Conservation (phyloP, 2,113 vertebrate genomes). For the Mesembrinibis cayennensis region DNA sequence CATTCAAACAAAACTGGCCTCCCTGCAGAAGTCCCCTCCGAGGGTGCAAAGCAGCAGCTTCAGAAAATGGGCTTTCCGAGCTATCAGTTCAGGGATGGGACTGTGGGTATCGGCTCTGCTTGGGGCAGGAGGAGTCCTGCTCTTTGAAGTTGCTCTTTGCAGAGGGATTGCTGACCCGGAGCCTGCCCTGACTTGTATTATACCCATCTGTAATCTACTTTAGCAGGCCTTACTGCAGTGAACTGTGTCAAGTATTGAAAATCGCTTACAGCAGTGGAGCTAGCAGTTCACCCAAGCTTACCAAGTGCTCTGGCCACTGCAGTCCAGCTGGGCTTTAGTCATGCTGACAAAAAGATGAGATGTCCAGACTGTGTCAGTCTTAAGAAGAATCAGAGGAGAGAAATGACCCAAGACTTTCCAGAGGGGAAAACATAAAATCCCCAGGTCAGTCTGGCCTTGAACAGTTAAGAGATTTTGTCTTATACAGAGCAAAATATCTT, state of each 20-base stretch:
- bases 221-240: constrained; percentile 28
- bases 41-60: neutral
- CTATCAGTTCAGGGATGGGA: neutral
- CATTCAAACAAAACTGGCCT: neutral
- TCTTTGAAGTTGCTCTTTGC: neutral
- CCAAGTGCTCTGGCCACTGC: neutral
- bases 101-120: neutral
- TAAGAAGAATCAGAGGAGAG: neutral
- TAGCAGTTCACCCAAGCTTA: neutral
- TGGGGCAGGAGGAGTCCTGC: neutral
- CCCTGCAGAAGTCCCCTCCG: neutral
- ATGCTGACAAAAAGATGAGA: neutral
- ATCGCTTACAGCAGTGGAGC: neutral
- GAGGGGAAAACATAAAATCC: neutral
- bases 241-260: neutral
- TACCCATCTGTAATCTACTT: constrained; percentile 34
- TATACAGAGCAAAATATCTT: neutral
- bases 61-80: neutral
- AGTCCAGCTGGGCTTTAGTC: neutral
- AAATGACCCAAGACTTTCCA: neutral
- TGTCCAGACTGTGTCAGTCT: neutral
- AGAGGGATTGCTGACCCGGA: constrained; percentile 5
- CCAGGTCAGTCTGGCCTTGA: neutral
- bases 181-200: constrained; percentile 8
- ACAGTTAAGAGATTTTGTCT: neutral